These are phyloP conservation scores for Anoura caudifer DNA, from an alignment of 2,113 vertebrate species.

Conservation along the genomic window DNA sequence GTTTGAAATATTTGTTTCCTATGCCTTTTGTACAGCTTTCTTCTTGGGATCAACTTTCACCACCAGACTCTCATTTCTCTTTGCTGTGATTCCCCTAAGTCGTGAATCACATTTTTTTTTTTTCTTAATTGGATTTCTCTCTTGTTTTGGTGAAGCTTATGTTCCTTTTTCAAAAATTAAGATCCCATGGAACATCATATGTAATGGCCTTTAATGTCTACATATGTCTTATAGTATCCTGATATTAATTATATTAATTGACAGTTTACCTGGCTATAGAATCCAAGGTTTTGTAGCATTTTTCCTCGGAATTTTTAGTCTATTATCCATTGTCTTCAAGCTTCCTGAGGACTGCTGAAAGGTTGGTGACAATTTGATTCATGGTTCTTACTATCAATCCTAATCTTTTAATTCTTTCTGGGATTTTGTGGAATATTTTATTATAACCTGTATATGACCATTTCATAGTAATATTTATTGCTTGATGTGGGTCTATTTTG, in stretches of 20 bases:
- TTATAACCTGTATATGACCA: background rate
- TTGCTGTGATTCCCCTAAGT: background rate
- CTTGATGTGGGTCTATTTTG: background rate
- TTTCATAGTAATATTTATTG: background rate
- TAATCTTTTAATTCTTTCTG: background rate
- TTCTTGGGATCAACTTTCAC: background rate
- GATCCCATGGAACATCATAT: background rate
- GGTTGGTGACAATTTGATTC: background rate
- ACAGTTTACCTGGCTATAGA: background rate
- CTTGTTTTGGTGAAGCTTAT: background rate
- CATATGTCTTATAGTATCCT: background rate
- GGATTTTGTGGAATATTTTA: background rate
- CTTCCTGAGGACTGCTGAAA: background rate
- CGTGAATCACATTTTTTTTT: background rate
- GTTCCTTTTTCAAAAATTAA: background rate
- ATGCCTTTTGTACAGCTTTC: background rate
- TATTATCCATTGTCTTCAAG: background rate
- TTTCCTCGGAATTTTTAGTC: background rate
- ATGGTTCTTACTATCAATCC: background rate
- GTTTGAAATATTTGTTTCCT: background rate
- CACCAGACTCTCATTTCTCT: background rate
- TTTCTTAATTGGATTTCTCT: background rate
- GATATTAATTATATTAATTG: background rate
- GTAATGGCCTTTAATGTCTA: background rate
- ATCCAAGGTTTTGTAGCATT: background rate